Conservation (phyloP, 2,797 vertebrate genomes). For the Cetoscarus ocellatus region DNA sequence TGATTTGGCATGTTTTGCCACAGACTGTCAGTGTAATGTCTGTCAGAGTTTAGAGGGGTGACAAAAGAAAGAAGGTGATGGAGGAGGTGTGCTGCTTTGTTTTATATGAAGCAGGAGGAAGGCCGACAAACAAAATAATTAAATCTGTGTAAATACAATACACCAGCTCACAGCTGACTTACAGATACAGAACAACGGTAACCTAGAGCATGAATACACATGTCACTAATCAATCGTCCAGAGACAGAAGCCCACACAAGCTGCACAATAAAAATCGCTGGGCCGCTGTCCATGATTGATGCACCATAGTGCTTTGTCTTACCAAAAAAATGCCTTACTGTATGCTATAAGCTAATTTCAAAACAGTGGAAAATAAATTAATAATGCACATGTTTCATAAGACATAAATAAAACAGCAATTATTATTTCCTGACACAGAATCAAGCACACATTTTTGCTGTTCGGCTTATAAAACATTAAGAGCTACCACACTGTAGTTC, state of each 20-base stretch:
- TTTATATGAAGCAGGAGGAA: slow-evolving; percentile 31
- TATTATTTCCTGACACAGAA: slow-evolving; percentile 12
- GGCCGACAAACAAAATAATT: slow-evolving; percentile 6
- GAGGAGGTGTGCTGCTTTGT: slow-evolving; percentile 38
- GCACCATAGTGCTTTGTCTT: slow-evolving; percentile 14
- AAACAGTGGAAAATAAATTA: slow-evolving; percentile 2
- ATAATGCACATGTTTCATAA: neutral
- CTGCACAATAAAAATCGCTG: slow-evolving; percentile 21
- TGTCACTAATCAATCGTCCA: slow-evolving; percentile 15
- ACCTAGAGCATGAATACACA: neutral
- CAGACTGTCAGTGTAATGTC: slow-evolving; percentile 65
- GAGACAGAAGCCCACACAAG: slow-evolving; percentile 30
- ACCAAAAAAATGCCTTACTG: neutral
- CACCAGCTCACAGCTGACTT: neutral
- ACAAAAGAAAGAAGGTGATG: slow-evolving; percentile 49
- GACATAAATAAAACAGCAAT: slow-evolving; percentile 21
- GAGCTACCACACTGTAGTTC: neutral
- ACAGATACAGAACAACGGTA: slow-evolving; percentile 3
- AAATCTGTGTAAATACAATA: slow-evolving; percentile 11
- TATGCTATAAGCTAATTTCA: slow-evolving; percentile 18
- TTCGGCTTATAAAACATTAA: slow-evolving; percentile 21
- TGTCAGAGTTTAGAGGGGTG: slow-evolving; percentile 54
- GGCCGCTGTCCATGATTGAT: slow-evolving; percentile 25
- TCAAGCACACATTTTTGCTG: neutral
- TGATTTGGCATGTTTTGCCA: slow-evolving; percentile 72